A percentile compares a stretch with the other conserved stretches of the same genome.
Conservation (phyloP, 1,140 invertebrate genomes). For the Asbolus verrucosus region DNA sequence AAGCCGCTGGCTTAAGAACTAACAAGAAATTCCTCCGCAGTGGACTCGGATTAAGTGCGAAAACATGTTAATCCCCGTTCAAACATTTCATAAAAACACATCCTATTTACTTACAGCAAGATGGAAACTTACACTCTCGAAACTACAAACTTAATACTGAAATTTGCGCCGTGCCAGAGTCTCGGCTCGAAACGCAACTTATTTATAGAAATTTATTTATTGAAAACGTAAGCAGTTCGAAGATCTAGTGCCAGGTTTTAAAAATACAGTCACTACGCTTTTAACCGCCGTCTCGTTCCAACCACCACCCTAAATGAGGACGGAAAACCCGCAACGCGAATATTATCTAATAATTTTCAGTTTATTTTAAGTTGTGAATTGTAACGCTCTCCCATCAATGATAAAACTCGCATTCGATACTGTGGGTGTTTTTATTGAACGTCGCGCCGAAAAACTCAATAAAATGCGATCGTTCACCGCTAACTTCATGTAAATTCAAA, state of each 20-base stretch:
- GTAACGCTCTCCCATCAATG: slow-evolving; percentile 28
- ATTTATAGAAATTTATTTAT: slow-evolving; percentile 38
- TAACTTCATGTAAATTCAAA: background rate
- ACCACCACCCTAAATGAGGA: slow-evolving; percentile 32
- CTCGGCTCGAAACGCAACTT: background rate
- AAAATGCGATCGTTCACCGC: background rate
- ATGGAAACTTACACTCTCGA: slow-evolving; percentile 27
- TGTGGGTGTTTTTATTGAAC: background rate
- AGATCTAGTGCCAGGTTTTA: slow-evolving; percentile 48
- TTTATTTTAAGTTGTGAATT: slow-evolving; percentile 33
- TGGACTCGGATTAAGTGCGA: too few species aligned
- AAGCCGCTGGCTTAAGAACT: too few species aligned
- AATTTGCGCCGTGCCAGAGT: slow-evolving; percentile 6
- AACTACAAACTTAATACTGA: slow-evolving; percentile 22
- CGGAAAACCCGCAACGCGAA: slow-evolving; percentile 17
- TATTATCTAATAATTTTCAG: slow-evolving; percentile 50
- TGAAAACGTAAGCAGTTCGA: slow-evolving; percentile 15
- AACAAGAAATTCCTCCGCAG: too few species aligned
- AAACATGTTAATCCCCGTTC: too few species aligned
- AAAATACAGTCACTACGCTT: slow-evolving; percentile 43
- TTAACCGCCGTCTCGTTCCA: slow-evolving; percentile 44
- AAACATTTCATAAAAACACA: slow-evolving; percentile 3
- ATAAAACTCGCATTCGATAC: slow-evolving; percentile 3
- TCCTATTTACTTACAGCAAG: slow-evolving; percentile 33
- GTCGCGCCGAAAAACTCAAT: too few species aligned